Evolutionary conservation across 2,888 invertebrate species (phyloP).

Genomic region (Ceratothoa steindachneri): DNA sequence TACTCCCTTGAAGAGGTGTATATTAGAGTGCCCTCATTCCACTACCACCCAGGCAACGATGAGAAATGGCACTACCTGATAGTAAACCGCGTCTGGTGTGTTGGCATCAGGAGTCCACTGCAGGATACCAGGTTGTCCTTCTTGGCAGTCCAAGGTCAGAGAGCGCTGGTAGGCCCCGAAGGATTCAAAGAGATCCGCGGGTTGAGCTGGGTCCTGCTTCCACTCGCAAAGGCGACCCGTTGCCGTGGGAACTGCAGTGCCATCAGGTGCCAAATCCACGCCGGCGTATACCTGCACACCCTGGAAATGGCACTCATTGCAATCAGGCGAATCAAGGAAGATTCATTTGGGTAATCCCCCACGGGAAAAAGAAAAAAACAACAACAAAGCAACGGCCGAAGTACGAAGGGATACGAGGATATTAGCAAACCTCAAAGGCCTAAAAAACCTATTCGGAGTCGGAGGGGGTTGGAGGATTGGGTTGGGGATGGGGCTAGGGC

Average conservation of each 20-base stretch:
- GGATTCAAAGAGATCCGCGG: conserved; percentile 72
- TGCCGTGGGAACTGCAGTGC: conserved; percentile 69
- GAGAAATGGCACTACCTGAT: conserved; percentile 76
- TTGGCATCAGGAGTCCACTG: conserved; percentile 79
- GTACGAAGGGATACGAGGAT: background rate
- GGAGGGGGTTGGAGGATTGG: too few species aligned
- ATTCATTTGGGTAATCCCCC: too few species aligned
- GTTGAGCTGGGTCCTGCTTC: conserved; percentile 70
- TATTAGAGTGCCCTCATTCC: too few species aligned
- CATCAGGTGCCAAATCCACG: conserved; percentile 65
- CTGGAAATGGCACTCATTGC: conserved; percentile 59
- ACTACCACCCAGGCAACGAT: too few species aligned
- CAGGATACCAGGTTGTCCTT: conserved; percentile 76
- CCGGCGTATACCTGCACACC: conserved; percentile 77
- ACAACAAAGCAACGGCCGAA: background rate
- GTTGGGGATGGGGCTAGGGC: too few species aligned
- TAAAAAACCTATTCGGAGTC: too few species aligned
- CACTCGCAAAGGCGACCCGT: conserved; percentile 82
- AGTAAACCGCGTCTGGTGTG: conserved; percentile 87
- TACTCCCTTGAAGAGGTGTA: too few species aligned
- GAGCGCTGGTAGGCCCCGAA: conserved; percentile 87
- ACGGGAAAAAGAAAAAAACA: too few species aligned
- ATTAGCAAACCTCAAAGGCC: too few species aligned
- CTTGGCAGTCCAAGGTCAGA: conserved; percentile 74
- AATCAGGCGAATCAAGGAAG: too few species aligned